A percentile compares a stretch with the other conserved stretches of the same genome.
These are phyloP conservation scores for Polymixis lichenea DNA, from an alignment of 2,888 invertebrate genomes.

Conservation along the genomic window DNA sequence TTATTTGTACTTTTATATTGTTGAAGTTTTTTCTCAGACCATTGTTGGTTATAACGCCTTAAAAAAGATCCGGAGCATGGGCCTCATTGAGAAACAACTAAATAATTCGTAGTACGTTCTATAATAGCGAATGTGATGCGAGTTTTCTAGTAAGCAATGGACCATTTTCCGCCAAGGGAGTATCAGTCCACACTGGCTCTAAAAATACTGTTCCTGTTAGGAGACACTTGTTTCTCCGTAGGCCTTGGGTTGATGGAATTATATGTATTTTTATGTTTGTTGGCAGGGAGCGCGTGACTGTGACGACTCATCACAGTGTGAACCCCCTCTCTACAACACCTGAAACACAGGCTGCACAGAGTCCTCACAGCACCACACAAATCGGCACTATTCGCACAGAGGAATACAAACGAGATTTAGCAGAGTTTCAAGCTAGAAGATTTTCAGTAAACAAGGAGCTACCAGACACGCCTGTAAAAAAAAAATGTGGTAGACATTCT, in stretches of 20 bases:
- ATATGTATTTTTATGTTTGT: slow-evolving; percentile 43
- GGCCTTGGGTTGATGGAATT: neutral
- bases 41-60: slow-evolving; percentile 66
- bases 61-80: slow-evolving; percentile 36
- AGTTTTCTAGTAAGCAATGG: slow-evolving; percentile 8
- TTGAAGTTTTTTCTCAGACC: slow-evolving; percentile 68
- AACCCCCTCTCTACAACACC: slow-evolving; percentile 70
- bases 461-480: slow-evolving; percentile 79
- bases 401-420: slow-evolving; percentile 87
- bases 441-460: slow-evolving; percentile 78
- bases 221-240: neutral
- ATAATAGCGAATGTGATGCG: slow-evolving; percentile 20
- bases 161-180: slow-evolving; percentile 4
- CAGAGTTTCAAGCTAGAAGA: slow-evolving; percentile 87
- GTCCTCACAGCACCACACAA: slow-evolving; percentile 68
- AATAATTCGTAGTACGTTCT: slow-evolving; percentile 38
- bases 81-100: slow-evolving; percentile 12
- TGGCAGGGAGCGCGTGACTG: slow-evolving; percentile 86
- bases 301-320: slow-evolving; percentile 80
- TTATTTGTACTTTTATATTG: slow-evolving; percentile 69
- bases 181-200: neutral
- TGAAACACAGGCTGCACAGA: slow-evolving; percentile 66
- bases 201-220: no score
- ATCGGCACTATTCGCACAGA: slow-evolving; percentile 87
- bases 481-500: slow-evolving; percentile 85